Conservation (phyloP, 2,113 vertebrate species). For the Pseudorasbora parva region DNA sequence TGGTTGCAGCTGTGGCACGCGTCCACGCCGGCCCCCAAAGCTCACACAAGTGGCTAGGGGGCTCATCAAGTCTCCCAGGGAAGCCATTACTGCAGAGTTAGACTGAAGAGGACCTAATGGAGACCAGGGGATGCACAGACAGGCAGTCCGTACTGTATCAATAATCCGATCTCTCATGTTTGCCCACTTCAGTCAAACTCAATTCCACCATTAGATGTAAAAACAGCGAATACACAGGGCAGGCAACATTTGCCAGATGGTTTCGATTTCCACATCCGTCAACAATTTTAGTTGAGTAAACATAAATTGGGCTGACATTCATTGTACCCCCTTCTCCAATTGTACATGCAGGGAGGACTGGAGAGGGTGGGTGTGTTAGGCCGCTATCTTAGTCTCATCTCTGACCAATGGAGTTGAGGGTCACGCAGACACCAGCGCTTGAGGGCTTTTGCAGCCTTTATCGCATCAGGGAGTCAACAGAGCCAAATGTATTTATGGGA, state of each 20-base stretch:
- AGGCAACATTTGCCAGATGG: background rate
- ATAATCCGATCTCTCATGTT: slow-evolving; percentile 34
- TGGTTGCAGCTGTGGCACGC: slow-evolving; percentile 70
- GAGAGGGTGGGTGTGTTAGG: slow-evolving; percentile 37
- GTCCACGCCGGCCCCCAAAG: slow-evolving; percentile 26
- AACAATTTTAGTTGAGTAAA: slow-evolving; percentile 9
- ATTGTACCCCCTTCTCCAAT: background rate
- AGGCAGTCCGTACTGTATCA: slow-evolving; percentile 45
- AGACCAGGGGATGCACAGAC: slow-evolving; percentile 50
- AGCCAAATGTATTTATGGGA: slow-evolving; percentile 44
- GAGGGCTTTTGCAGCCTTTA: slow-evolving; percentile 42
- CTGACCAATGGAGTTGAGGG: slow-evolving; percentile 46
- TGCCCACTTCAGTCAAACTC: slow-evolving; percentile 41
- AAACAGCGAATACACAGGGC: slow-evolving; percentile 16
- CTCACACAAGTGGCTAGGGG: slow-evolving; percentile 59
- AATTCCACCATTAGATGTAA: slow-evolving; percentile 52
- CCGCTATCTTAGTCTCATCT: slow-evolving; percentile 38
- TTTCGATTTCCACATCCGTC: slow-evolving; percentile 5
- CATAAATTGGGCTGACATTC: slow-evolving; percentile 25
- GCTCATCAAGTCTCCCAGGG: slow-evolving; percentile 57
- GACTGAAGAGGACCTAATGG: slow-evolving; percentile 53
- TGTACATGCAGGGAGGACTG: slow-evolving; percentile 12
- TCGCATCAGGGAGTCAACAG: slow-evolving; percentile 49
- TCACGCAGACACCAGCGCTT: slow-evolving; percentile 52
- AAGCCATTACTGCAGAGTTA: slow-evolving; percentile 51